Conservation (phyloP, 1,140 invertebrate genomes). For the Yoshiicerus persimilis region DNA sequence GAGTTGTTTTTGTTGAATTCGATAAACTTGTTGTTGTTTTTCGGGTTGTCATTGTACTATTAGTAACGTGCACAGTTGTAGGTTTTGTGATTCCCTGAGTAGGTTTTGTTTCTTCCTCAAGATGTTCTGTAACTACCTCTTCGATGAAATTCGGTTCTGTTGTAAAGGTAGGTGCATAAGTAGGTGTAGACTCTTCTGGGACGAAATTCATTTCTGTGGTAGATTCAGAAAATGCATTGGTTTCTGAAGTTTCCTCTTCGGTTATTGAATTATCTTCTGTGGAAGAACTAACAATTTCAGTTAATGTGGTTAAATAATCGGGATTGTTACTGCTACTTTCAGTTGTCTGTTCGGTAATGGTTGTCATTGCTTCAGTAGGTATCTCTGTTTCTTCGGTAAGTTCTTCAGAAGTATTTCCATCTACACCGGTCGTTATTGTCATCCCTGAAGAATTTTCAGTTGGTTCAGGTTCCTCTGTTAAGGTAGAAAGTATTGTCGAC, state of each 20-base stretch:
- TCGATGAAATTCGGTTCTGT: neutral
- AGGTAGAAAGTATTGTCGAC: no score
- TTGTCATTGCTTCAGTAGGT: neutral
- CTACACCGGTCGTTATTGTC: no score
- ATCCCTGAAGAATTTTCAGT: no score
- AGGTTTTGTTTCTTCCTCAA: neutral
- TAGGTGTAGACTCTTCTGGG: neutral
- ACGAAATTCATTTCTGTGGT: neutral
- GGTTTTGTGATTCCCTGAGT: no score
- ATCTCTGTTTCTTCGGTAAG: neutral
- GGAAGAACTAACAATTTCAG: neutral
- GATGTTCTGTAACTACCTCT: neutral
- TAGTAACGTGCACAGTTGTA: no score
- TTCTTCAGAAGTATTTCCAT: no score
- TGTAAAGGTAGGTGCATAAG: no score
- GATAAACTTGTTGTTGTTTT: neutral
- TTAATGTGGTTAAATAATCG: neutral
- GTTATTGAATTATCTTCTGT: neutral
- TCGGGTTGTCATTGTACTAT: neutral
- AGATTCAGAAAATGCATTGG: neutral
- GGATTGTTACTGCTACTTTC: no score
- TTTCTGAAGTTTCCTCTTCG: neutral
- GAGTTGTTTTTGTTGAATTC: neutral
- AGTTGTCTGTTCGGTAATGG: neutral
- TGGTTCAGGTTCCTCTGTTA: no score